Evolutionary conservation across 2,113 vertebrate genomes (phyloP), one percentile per base, ranked within the genome.

Genomic region (Pimephales promelas): DNA sequence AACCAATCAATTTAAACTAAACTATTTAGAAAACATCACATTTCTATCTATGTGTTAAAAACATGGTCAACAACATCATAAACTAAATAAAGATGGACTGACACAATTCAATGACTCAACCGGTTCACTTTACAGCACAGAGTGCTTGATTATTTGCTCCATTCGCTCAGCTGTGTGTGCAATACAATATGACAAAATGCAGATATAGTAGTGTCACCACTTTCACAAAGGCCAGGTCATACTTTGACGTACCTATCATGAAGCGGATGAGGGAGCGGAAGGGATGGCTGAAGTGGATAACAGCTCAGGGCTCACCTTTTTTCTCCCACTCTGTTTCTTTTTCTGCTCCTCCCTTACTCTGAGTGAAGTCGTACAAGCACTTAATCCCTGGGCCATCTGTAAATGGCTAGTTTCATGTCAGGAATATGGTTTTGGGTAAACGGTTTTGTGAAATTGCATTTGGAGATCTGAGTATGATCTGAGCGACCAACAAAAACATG

Each of bases 251-350:
- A 43, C 68, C 11, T 71, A 2, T 84, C 72, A 75, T 84, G 57
- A 80, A 80, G 4, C 22, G 22, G 83, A 52, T 14, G 68, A 75
- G 49, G 62, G 66, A 77, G 61, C 36, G 31, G 75, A 79, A 77
- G 40, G 34, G 47, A 26, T 79, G 64, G 73, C 20, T n/a, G 49
- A n/a, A 64, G 47, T 54, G 66, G 45, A 36, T 54, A 54, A 54
- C 52, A 54, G 49, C 6, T 54, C 49, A 54, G 6, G 5, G 16
- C 49, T 71, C 13, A 45, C 54, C n/a, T 24, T 34, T 16, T 59
- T 40, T 70, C 54, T 54, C 36, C 56, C 45, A 59, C 54, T 56
- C 77, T 40, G 20, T 47, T 4, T 80, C 14, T 5, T 40, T 49
- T 64, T 82, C 74, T 61, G 45, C 11, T 45, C 56, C 76, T 45